A percentile compares a stretch with the other conserved stretches of the same genome.
phyloP scores from a whole-genome alignment of 2,797 vertebrate species.

The Melanogrammus aeglefinus region DNA sequence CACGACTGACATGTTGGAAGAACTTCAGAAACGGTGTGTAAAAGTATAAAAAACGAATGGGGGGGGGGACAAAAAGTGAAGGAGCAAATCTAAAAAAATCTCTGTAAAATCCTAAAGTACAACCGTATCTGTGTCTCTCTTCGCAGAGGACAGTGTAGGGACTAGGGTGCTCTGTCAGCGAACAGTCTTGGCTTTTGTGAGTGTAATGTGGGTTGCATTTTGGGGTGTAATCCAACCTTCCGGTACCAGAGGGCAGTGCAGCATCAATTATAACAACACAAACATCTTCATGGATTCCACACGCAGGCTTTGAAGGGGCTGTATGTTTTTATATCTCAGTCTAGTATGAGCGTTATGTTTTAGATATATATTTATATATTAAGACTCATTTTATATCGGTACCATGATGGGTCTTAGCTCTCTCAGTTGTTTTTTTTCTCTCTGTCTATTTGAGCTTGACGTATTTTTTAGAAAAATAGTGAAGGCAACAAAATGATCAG shows the following conservation, averaged over 20 bases:
- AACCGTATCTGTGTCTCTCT: too few species aligned
- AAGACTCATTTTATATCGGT: neutral
- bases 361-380: neutral
- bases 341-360: neutral
- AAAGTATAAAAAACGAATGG: neutral
- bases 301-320: neutral
- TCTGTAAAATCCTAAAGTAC: neutral
- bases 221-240: neutral
- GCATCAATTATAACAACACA: constrained; percentile 13
- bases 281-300: neutral
- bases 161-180: neutral
- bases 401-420: too few species aligned
- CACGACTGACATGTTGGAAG: too few species aligned
- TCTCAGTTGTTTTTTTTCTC: too few species aligned
- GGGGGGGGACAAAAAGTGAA: neutral
- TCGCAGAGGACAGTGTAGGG: too few species aligned
- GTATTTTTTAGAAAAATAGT: too few species aligned
- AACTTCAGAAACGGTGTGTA: neutral
- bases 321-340: neutral
- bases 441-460: too few species aligned
- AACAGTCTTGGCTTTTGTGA: neutral
- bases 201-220: neutral
- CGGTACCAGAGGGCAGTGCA: constrained; percentile 48
- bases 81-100: too few species aligned
- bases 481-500: too few species aligned